Percentiles rank a stretch among this genome's conserved stretches.
Evolutionary conservation across 2,888 invertebrate genomes (phyloP).

Genomic region (Gandaritis pyraliata): DNA sequence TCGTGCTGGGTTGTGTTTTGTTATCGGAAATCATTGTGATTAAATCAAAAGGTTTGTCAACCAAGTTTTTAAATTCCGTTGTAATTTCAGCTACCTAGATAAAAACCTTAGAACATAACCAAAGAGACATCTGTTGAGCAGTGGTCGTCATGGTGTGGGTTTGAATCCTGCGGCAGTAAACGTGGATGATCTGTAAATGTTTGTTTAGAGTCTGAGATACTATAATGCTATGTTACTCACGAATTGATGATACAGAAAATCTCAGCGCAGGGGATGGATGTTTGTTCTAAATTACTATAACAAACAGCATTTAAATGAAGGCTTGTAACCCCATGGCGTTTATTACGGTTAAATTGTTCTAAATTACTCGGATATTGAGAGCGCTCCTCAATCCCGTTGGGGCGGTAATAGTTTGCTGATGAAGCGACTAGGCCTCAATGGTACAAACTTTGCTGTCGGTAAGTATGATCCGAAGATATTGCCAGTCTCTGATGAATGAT

Average conservation of each 20-base stretch:
- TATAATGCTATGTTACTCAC: too few species aligned
- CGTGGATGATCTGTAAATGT: too few species aligned
- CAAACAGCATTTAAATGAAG: constrained; percentile 7
- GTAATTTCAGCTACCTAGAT: too few species aligned
- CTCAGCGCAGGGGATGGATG: too few species aligned
- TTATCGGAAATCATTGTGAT: constrained; percentile 50
- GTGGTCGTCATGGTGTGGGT: too few species aligned
- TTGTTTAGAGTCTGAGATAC: too few species aligned
- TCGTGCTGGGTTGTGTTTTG: constrained; percentile 52
- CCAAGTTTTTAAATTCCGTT: not conserved
- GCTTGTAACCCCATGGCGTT: constrained; percentile 9
- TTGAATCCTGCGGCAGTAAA: too few species aligned
- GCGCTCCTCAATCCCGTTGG: constrained; percentile 9
- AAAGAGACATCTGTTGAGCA: too few species aligned
- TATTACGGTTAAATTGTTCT: constrained; percentile 18
- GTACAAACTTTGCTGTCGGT: not conserved
- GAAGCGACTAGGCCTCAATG: constrained; percentile 1
- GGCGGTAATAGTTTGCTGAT: constrained; percentile 12
- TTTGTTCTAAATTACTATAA: too few species aligned
- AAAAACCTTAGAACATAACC: too few species aligned
- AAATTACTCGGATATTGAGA: constrained; percentile 22
- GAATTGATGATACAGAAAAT: too few species aligned
- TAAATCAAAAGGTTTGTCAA: not conserved
- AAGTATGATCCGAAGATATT: not conserved
- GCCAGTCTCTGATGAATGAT: not conserved